Evolutionary conservation across 1,140 invertebrate species (phyloP).

Genomic region (Zaprionus ghesquierei): DNA sequence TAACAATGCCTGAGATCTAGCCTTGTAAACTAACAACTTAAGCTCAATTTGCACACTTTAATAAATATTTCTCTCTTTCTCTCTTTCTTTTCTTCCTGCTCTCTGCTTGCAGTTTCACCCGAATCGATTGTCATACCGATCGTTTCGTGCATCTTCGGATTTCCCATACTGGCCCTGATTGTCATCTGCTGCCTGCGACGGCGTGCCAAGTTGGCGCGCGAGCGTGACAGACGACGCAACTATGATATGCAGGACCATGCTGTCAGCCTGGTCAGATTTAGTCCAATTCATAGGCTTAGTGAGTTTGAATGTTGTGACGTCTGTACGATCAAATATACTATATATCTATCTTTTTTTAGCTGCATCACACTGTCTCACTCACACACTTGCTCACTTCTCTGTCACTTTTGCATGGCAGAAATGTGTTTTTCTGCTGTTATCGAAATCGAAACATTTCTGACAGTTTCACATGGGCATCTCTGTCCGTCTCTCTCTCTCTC

Average conservation of each 20-base stretch:
- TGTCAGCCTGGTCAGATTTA: slow-evolving; percentile 90
- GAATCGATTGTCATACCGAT: slow-evolving; percentile 94
- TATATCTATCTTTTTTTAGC: neutral
- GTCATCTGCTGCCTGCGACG: slow-evolving; percentile 93
- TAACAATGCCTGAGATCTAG: too few species aligned
- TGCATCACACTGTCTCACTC: neutral
- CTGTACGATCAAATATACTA: slow-evolving; percentile 13
- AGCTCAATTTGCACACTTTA: too few species aligned
- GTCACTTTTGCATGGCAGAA: neutral
- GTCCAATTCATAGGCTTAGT: slow-evolving; percentile 89
- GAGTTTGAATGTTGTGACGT: slow-evolving; percentile 83
- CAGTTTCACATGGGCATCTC: neutral
- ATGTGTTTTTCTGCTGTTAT: neutral
- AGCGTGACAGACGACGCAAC: slow-evolving; percentile 89
- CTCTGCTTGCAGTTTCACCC: slow-evolving; percentile 88
- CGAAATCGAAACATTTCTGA: neutral
- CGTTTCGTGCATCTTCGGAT: slow-evolving; percentile 93
- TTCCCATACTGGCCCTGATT: slow-evolving; percentile 91
- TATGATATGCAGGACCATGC: slow-evolving; percentile 91
- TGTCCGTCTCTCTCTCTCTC: neutral
- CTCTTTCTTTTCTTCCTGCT: slow-evolving; percentile 69
- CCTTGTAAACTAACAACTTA: too few species aligned
- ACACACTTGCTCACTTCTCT: too few species aligned
- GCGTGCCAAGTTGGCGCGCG: slow-evolving; percentile 91
- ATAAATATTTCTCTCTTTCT: neutral